These are phyloP conservation scores for Sakesphorus luctuosus DNA, from an alignment of 2,113 vertebrate genomes.

Conservation along the genomic window DNA sequence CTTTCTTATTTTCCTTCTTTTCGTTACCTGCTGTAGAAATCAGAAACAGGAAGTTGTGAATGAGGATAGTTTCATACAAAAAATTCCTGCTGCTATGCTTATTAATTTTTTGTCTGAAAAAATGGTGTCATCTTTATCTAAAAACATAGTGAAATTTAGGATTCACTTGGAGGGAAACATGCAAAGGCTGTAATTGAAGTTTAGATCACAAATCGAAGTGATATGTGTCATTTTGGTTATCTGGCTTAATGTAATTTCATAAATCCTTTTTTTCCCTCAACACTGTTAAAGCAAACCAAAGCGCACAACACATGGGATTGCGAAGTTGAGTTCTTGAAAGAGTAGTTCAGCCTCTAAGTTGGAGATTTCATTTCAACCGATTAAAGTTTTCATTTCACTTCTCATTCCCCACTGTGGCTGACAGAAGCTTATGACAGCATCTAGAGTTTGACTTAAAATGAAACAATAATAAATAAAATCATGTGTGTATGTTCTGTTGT, in stretches of 20 bases:
- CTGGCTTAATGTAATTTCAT: neutral
- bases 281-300: neutral
- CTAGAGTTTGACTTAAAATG: neutral
- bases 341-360: neutral
- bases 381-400: constrained; percentile 12
- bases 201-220: neutral
- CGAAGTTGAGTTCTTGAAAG: neutral
- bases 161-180: neutral
- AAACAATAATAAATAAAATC: constrained; percentile 42
- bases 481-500: constrained; percentile 24
- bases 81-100: neutral
- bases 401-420: neutral
- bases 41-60: neutral
- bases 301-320: neutral
- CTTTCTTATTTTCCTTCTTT: neutral
- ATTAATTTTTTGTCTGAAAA: neutral
- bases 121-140: neutral
- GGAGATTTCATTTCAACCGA: constrained; percentile 4
- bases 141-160: neutral
- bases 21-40: neutral
- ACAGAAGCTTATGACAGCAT: neutral
- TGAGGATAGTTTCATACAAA: neutral
- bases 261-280: neutral
- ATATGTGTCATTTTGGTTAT: neutral
- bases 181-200: neutral